Evolutionary conservation across 2,113 vertebrate species (phyloP).

Genomic region (Lathamus discolor): DNA sequence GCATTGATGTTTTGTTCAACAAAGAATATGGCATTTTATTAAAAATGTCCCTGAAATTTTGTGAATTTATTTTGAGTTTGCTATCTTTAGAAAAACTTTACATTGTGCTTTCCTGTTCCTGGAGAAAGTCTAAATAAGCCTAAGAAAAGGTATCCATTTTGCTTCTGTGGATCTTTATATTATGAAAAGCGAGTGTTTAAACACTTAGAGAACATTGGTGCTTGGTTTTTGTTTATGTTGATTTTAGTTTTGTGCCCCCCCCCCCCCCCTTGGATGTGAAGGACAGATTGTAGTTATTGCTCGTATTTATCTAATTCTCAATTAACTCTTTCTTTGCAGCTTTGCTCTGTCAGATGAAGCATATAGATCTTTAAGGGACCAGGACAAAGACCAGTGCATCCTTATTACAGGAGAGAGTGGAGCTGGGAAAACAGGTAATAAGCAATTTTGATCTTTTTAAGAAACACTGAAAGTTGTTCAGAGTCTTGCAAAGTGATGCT

Average conservation of each 20-base stretch:
- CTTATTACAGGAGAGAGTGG: constrained; percentile 98
- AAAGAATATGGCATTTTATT: neutral
- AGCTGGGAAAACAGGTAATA: constrained; percentile 95
- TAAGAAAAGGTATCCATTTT: neutral
- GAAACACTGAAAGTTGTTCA: neutral
- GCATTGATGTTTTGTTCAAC: neutral
- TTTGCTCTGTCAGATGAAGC: constrained; percentile 96
- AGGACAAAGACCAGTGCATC: constrained; percentile 98
- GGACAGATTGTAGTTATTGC: neutral
- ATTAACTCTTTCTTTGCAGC: constrained; percentile 70
- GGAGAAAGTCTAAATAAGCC: neutral
- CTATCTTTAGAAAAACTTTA: neutral
- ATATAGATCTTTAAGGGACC: constrained; percentile 95
- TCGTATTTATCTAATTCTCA: neutral
- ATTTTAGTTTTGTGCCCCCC: too few species aligned
- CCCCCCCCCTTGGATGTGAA: neutral
- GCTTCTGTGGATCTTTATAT: neutral
- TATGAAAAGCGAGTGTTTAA: neutral
- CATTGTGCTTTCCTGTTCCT: neutral
- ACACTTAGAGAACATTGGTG: neutral
- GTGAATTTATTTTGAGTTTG: neutral
- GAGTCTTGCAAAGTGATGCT: neutral
- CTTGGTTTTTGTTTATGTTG: neutral
- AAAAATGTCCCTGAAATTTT: neutral
- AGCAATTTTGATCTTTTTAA: neutral